Evolutionary conservation across 1,140 invertebrate genomes (phyloP).

Genomic region (Ruditapes philippinarum): DNA sequence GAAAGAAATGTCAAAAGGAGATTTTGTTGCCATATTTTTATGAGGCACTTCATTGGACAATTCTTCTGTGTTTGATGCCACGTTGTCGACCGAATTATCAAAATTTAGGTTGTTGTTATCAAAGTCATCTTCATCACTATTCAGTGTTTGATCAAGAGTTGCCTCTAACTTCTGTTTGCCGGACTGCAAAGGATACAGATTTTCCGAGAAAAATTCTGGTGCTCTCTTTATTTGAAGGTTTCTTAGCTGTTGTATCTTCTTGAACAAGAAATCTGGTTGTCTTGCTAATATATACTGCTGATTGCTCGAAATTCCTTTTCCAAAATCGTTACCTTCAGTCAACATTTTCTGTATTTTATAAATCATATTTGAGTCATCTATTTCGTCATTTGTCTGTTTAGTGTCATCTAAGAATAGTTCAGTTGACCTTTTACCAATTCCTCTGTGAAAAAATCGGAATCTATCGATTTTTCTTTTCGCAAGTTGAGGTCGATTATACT

Average conservation of each 20-base stretch:
- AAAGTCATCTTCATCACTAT: background rate
- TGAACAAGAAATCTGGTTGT: background rate
- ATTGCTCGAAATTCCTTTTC: background rate
- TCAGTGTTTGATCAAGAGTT: background rate
- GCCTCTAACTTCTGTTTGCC: conserved; percentile 21
- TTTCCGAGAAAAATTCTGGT: conserved; percentile 9
- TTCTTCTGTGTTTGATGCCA: background rate
- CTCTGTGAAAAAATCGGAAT: conserved; percentile 22
- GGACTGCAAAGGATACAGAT: background rate
- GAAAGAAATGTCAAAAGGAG: background rate
- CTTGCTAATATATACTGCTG: background rate
- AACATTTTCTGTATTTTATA: background rate
- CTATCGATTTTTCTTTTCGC: background rate
- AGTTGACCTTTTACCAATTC: background rate
- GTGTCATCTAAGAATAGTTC: background rate
- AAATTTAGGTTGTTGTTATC: background rate
- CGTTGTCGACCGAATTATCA: background rate
- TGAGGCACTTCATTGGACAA: background rate
- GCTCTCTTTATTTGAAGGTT: background rate
- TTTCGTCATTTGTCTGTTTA: too few species aligned
- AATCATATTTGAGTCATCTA: background rate
- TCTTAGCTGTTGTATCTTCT: background rate
- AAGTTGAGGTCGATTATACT: background rate
- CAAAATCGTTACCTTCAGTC: background rate
- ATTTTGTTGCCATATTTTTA: background rate